Evolutionary conservation across 2,113 vertebrate species (phyloP), one percentile per base, ranked within the genome.

Genomic region (Nerophis lumbriciformis): DNA sequence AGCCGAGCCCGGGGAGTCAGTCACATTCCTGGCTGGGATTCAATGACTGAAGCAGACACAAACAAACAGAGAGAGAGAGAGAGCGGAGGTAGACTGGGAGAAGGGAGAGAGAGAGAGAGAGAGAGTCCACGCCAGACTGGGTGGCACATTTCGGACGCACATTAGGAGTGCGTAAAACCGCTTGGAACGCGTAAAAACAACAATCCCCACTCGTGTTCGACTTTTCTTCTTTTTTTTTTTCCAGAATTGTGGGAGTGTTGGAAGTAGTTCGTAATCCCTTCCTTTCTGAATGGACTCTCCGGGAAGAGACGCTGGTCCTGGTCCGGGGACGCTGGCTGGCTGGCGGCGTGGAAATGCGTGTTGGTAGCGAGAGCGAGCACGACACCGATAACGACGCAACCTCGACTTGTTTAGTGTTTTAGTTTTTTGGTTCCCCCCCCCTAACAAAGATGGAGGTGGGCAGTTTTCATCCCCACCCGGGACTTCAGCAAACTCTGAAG

Each of bases 401-500:
- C 48, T 28, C 75, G 69, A 75, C 28, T 62, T 39, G 16, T 63
- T 68, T 53, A 51, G 49, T 47, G 28, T 28, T 28, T 28, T 28
- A 72, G 59, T 63, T 59, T 78, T 81, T 67, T n/a, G 69, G 66
- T 81, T 79, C 50, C n/a, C 55, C 10, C 19, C 58, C 48, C 44
- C 51, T 10, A 61, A 77, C 81, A 75, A 83, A 83, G 82, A 91
- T 94, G 92, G 94, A 95, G 91, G 90, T 91, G 66, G 83, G 93
- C 62, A 92, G 94, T 90, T 98, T 98, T 77, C 96, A 96, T 88
- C 95, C 95, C 71, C 95, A 98, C 88, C 94, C 95, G 65, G 94
- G 96, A 91, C 92, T 98, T 86, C 95, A 97, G 84, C 96, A 96
- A 92, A 98, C 96, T 92, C 89, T 98, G 80, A 94, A 95, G 90